Percentiles rank a stretch among this genome's conserved stretches.
These are phyloP conservation scores for Fundulus diaphanus DNA, from an alignment of 2,797 vertebrate genomes.

Conservation along the genomic window DNA sequence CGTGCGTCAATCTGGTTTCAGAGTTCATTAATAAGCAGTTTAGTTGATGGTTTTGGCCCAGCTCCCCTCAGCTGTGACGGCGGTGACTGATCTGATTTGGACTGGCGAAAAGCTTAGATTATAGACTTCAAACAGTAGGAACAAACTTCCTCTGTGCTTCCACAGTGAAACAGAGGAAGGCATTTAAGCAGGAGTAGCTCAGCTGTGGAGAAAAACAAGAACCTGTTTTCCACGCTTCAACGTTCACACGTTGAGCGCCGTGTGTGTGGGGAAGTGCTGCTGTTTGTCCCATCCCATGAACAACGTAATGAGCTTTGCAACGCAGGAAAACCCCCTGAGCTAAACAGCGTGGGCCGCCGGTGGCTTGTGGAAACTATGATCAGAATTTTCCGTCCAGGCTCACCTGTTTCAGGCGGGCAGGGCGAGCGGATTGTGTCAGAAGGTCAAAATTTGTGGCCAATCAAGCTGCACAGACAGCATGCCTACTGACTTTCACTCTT, in stretches of 20 bases:
- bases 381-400: slow-evolving; percentile 34
- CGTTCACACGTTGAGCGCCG: slow-evolving; percentile 4
- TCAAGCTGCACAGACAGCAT: not conserved
- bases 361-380: slow-evolving; percentile 50
- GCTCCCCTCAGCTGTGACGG: slow-evolving; percentile 47
- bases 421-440: not conserved
- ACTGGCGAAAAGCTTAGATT: slow-evolving; percentile 40
- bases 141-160: slow-evolving; percentile 26
- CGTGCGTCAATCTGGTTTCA: slow-evolving; percentile 46
- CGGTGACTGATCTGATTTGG: slow-evolving; percentile 49
- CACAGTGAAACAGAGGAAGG: slow-evolving; percentile 46
- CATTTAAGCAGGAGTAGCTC: slow-evolving; percentile 36
- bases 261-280: slow-evolving; percentile 12
- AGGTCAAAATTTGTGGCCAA: too few species aligned
- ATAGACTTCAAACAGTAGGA: slow-evolving; percentile 41
- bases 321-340: slow-evolving; percentile 24
- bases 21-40: slow-evolving; percentile 62
- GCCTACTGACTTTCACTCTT: slow-evolving; percentile 1
- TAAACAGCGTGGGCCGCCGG: slow-evolving; percentile 9
- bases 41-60: slow-evolving; percentile 36
- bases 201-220: slow-evolving; percentile 24
- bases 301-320: slow-evolving; percentile 39
- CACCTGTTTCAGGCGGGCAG: slow-evolving; percentile 10
- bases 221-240: slow-evolving; percentile 12
- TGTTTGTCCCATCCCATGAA: slow-evolving; percentile 13